Base-by-base conservation (phyloP, 2,888 invertebrate species). In the Helicoverpa assulta region DNA sequence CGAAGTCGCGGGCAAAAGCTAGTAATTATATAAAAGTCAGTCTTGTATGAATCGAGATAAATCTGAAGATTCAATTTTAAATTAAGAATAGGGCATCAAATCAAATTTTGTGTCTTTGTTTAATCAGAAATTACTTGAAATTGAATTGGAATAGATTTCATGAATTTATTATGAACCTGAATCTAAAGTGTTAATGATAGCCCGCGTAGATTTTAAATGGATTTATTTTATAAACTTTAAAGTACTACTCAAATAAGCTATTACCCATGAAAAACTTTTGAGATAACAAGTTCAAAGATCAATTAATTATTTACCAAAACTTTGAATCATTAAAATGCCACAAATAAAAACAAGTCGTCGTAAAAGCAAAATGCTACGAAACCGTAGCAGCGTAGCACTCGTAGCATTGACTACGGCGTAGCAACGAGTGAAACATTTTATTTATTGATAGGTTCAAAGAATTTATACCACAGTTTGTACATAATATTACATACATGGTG, bases 401-500 rank as follows among this genome's bases (percentile, higher is more conserved):
- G 56, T 73, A 73, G 60, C 21, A 3, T 7, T 10, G 3, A 50
- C 61, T 68, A 73, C 74, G 73, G 7, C 74, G 68, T 73, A 73
- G 73, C 58, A 47, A 16, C 6, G 54, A 5, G 2, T 29, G 12
- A 16, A 19, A 26, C 3, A 50, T 8, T 37, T 40, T 52, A 12
- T 10, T 53, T 54, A 26, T 21, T 54, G 58, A 72, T 65, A 21
- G 12, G n/a, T 51, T 26, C 18, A 12, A 58, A 59, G 5, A 12
- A 43, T 21, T 18, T 8, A 63, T 40, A 55, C 55, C 26, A 26
- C 26, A 26, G 26, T 33, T 10, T 40, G 62, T 59, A 54, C 37
- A 21, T 63, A 56, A 78, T 64, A 78, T 55, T 54, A 70, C 50
- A 61, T 54, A 60, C 66, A 60, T 43, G 37, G 37, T 70, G 75